Conservation (phyloP, 2,797 vertebrate species). For the Pipistrellus kuhlii region DNA sequence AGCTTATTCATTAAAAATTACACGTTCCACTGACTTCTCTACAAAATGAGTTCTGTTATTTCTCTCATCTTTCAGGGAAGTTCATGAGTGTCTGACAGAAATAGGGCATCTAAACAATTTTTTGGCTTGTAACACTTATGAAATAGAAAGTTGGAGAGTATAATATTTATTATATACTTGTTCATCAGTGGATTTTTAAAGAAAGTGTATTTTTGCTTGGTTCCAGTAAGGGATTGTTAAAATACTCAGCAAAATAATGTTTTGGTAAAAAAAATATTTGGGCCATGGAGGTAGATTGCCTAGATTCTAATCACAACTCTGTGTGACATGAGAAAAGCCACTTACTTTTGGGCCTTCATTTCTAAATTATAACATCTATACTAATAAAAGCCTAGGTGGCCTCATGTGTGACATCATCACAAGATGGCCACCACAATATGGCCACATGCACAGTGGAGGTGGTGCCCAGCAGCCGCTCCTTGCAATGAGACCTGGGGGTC, state of each 20-base stretch:
- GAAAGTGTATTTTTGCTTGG: background rate
- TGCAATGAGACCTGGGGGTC: too few species aligned
- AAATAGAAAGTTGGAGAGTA: constrained; percentile 18
- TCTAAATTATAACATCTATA: background rate
- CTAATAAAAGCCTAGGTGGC: too few species aligned
- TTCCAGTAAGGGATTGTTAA: constrained; percentile 1
- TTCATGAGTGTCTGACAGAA: background rate
- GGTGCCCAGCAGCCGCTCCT: too few species aligned
- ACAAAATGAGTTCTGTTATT: constrained; percentile 24
- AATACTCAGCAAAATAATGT: background rate
- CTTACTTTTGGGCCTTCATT: background rate
- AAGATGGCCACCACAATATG: too few species aligned
- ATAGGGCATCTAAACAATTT: constrained; percentile 10
- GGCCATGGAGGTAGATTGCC: background rate
- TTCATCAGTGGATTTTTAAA: constrained; percentile 8
- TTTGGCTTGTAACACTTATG: background rate
- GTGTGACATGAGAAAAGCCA: background rate
- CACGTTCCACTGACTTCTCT: background rate
- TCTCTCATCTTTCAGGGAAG: constrained; percentile 39
- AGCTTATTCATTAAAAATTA: constrained; percentile 54
- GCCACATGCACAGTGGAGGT: too few species aligned
- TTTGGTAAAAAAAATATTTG: background rate
- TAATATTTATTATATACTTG: constrained; percentile 1
- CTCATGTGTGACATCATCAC: too few species aligned
- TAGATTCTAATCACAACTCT: background rate